phyloP scores from a whole-genome alignment of 2,888 invertebrate genomes.

The Chouioia cunea region DNA sequence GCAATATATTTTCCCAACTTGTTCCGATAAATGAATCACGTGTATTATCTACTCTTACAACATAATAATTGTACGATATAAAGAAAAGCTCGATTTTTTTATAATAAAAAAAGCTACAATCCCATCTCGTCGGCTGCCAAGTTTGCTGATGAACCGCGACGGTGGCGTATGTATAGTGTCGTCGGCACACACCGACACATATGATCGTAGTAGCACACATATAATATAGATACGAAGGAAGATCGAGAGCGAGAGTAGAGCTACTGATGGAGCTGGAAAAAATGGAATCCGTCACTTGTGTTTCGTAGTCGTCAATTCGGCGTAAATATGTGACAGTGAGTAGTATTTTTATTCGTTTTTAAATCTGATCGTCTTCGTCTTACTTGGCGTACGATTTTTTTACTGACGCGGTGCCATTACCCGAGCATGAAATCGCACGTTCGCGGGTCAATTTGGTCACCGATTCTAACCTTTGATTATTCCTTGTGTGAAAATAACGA shows the following conservation, averaged over 20 bases:
- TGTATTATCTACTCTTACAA: no score
- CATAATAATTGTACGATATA: neutral
- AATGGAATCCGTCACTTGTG: conserved; percentile 56
- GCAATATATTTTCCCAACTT: no score
- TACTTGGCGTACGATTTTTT: neutral
- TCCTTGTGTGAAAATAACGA: conserved; percentile 5
- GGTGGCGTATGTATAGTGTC: conserved; percentile 47
- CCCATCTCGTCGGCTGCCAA: neutral
- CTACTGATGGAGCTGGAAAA: conserved; percentile 36
- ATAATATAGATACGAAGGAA: conserved; percentile 1
- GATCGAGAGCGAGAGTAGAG: conserved; percentile 8
- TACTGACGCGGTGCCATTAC: conserved; percentile 14
- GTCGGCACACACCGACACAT: conserved; percentile 22
- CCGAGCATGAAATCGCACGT: conserved; percentile 23
- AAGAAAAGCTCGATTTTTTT: no score
- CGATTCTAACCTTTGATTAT: conserved; percentile 32
- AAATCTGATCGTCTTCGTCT: neutral
- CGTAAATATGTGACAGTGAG: conserved; percentile 65
- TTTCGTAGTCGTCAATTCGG: conserved; percentile 55
- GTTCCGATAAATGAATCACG: no score
- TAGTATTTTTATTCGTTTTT: conserved; percentile 24
- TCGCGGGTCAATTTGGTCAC: neutral
- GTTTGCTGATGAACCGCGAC: conserved; percentile 50
- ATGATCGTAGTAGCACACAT: conserved; percentile 14
- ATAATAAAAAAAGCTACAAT: no score